Percentiles rank a stretch among this genome's conserved stretches.
These are phyloP conservation scores for Miltochrista miniata DNA, from an alignment of 2,888 invertebrate species.

Conservation along the genomic window DNA sequence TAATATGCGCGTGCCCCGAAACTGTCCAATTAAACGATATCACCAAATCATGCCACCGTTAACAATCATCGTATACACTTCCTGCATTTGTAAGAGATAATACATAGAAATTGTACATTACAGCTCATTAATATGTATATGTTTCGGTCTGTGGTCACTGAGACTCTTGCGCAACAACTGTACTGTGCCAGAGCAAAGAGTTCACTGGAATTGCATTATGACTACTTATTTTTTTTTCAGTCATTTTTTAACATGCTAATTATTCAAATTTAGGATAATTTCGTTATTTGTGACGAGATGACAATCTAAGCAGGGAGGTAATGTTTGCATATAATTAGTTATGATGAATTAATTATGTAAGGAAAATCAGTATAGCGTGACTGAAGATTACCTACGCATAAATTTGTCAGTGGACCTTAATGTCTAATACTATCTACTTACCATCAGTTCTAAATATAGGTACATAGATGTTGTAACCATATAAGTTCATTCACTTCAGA, in stretches of 20 bases:
- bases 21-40: constrained; percentile 57
- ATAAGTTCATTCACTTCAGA: no score
- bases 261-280: neutral
- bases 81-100: constrained; percentile 80
- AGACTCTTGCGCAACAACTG: constrained; percentile 80
- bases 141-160: constrained; percentile 80
- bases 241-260: neutral
- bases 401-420: no score
- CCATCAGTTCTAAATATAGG: no score
- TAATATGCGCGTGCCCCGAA: constrained; percentile 7
- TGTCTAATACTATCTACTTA: no score
- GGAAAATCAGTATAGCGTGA: neutral
- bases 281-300: neutral
- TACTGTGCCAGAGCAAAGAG: constrained; percentile 53
- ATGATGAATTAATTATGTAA: neutral
- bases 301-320: neutral
- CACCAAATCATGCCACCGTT: constrained; percentile 66
- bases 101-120: constrained; percentile 84
- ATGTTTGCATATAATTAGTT: neutral
- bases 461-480: no score
- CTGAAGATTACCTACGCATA: neutral
- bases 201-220: constrained; percentile 18
- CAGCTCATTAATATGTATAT: constrained; percentile 82
- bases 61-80: constrained; percentile 74
- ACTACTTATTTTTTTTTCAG: constrained; percentile 8